phyloP scores from a whole-genome alignment of 2,797 vertebrate species.

The Onychomys torridus region DNA sequence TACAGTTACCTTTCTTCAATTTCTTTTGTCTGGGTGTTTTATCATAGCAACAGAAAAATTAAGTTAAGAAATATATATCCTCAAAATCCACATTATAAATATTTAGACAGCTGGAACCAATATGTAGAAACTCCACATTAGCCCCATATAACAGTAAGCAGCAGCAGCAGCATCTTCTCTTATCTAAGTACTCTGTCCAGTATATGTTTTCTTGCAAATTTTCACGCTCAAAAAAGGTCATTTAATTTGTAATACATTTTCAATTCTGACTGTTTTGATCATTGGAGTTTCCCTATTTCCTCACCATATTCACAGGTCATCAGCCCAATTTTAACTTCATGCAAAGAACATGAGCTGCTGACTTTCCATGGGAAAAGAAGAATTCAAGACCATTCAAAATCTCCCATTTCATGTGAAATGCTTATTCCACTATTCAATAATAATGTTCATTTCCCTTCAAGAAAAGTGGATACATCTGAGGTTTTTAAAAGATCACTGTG shows the following conservation, averaged over 20 bases:
- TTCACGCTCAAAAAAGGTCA: not conserved
- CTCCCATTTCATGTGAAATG: conserved; percentile 44
- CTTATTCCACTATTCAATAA: not conserved
- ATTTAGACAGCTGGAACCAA: not conserved
- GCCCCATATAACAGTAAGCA: not conserved
- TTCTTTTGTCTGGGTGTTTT: not conserved
- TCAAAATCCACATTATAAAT: not conserved
- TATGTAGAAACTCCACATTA: not conserved
- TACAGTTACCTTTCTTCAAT: too few relatives aligned
- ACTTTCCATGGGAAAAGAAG: conserved; percentile 52
- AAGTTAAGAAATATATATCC: not conserved
- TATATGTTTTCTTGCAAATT: not conserved
- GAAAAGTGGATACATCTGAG: not conserved
- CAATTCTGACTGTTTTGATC: not conserved
- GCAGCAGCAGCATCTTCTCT: not conserved
- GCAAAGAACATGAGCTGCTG: conserved; percentile 31
- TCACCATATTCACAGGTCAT: conserved; percentile 2
- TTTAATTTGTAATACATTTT: conserved; percentile 40
- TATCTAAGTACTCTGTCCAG: not conserved
- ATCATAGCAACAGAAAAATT: not conserved
- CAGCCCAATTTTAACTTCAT: conserved; percentile 13
- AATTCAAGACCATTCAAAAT: not conserved
- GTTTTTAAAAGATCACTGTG: not conserved
- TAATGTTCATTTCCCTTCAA: conserved; percentile 33
- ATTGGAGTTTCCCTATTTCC: not conserved